Evolutionary conservation across 2,888 invertebrate genomes (phyloP), one percentile per base, ranked within the genome.

Genomic region (Osmoderma eremita): DNA sequence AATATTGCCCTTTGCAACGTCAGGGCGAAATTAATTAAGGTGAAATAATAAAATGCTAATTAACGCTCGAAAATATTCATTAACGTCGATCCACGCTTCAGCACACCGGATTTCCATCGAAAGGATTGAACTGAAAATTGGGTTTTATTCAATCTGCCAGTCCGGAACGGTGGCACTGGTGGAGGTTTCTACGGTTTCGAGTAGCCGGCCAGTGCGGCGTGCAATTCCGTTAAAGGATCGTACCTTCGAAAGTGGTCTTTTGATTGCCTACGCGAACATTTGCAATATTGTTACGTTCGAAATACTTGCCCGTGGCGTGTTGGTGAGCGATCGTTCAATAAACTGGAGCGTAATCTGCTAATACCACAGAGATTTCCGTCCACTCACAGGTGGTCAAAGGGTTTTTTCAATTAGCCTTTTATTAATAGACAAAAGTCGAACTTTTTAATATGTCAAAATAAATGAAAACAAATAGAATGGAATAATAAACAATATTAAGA

Each of bases 1-100:
- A 48, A 48, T 17, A 45, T 20, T 3, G 20, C 18, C 20, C 8
- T 18, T 12, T 20, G 18, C 3, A 48, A 48, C 12, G 12, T 20
- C 20, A 1, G 30, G 20, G 18, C 10, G 2, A 17, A 48, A 48
- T 48, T 48, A 48, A 48, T 48, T 20, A 48, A 48, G 10, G 41
- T 15, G 30, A 61, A 61, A 61, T 61, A 61, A 61, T 61, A 61
- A 61, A 61, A 61, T 61, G 45, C 24, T 61, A 61, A 61, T 61
- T 61, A 48, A 12, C 45, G 36, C 45, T 24, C 48, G 17, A 48
- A 61, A 61, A 45, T 45, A 24, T 61, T 61, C n/a, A 45, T 61
- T 61, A 58, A 45, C 18, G 45, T 10, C 12, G 24, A 36, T 61
- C 58, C 45, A 48, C 15, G 45, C 58, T 42, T 13, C 42, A 42